phyloP scores from a whole-genome alignment of 2,888 invertebrate genomes.

The Drosophila rellima region DNA sequence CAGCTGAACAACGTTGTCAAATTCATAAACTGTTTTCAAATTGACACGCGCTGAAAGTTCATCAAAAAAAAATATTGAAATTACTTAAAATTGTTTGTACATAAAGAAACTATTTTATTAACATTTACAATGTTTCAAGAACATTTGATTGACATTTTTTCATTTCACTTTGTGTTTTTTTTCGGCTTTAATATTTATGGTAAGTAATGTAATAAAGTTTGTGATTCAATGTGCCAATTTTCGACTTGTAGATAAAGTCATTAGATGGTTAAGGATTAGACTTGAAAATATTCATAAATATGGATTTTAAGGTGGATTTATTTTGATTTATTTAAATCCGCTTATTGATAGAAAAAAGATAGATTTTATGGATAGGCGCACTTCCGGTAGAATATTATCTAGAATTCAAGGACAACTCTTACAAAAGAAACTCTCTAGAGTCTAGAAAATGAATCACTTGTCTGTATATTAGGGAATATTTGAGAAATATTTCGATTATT shows the following conservation, averaged over 20 bases:
- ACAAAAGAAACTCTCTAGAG: neutral
- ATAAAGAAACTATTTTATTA: neutral
- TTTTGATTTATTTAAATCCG: too few species aligned
- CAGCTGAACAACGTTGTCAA: slow-evolving; percentile 56
- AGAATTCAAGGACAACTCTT: neutral
- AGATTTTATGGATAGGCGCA: neutral
- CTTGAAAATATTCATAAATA: too few species aligned
- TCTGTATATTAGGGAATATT: neutral
- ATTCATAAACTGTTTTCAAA: slow-evolving; percentile 29
- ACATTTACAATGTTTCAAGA: neutral
- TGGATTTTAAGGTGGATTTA: too few species aligned
- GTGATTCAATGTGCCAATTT: neutral
- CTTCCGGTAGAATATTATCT: too few species aligned
- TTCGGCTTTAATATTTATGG: neutral
- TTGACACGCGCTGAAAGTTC: slow-evolving; percentile 40
- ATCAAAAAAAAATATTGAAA: slow-evolving; percentile 29
- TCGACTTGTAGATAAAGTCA: too few species aligned
- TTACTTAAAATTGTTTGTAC: neutral
- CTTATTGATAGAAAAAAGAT: neutral
- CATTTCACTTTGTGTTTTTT: neutral
- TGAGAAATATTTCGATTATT: neutral
- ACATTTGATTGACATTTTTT: neutral
- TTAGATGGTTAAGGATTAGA: too few species aligned
- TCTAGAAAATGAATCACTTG: neutral
- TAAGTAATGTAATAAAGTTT: neutral